These are phyloP conservation scores for Vulpes vulpes DNA, from an alignment of 2,113 vertebrate genomes.

Conservation along the genomic window DNA sequence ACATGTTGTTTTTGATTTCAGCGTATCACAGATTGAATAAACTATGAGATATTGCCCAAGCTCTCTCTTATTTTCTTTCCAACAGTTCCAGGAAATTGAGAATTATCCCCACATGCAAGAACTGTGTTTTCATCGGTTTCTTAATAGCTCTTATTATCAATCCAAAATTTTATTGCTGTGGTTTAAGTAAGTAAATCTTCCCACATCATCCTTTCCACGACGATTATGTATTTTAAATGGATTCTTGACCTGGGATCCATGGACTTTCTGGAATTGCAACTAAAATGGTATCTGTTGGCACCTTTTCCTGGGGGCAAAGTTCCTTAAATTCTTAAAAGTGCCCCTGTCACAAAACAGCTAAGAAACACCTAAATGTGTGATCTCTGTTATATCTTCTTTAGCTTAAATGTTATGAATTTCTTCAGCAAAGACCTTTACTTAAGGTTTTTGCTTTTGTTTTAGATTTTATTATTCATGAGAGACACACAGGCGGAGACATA, in stretches of 20 bases:
- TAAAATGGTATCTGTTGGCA: neutral
- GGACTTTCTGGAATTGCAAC: neutral
- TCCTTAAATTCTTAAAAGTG: conserved; percentile 37
- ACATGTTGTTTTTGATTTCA: neutral
- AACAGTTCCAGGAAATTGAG: neutral
- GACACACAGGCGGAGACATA: no score
- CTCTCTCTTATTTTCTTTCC: neutral
- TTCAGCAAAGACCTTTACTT: neutral
- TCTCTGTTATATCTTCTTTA: neutral
- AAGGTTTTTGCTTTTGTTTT: no score
- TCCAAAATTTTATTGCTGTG: neutral
- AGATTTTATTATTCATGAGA: no score
- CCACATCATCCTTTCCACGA: neutral
- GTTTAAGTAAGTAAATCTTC: conserved; percentile 24
- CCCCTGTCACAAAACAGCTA: neutral
- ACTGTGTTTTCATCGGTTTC: neutral
- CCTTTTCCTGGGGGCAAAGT: neutral
- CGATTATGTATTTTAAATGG: neutral
- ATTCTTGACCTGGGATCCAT: neutral
- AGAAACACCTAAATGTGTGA: neutral
- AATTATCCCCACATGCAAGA: neutral
- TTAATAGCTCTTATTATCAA: conserved; percentile 17
- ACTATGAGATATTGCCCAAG: neutral
- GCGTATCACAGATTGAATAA: neutral
- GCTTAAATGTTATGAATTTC: conserved; percentile 8